Evolutionary conservation across 1,140 invertebrate genomes (phyloP).

Genomic region (Aphidius ervi): DNA sequence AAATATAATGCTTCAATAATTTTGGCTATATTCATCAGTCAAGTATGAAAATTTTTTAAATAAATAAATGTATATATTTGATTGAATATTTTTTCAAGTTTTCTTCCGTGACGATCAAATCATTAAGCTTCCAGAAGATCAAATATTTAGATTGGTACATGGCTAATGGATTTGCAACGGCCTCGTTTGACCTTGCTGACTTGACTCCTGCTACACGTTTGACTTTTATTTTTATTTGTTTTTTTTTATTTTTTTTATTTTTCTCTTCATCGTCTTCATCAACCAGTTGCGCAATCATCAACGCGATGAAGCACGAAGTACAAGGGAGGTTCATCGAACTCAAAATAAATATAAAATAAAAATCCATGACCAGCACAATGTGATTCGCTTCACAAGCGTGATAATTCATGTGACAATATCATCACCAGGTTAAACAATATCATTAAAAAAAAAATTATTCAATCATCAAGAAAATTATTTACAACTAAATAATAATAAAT

Average conservation of each 20-base stretch:
- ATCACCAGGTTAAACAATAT: not conserved
- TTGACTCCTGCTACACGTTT: not conserved
- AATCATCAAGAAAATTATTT: not conserved
- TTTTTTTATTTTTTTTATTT: not conserved
- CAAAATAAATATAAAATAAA: not conserved
- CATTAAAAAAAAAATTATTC: not conserved
- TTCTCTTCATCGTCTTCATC: not conserved
- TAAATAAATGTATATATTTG: too few species aligned
- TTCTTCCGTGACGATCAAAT: not conserved
- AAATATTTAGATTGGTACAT: conserved; percentile 36
- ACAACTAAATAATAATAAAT: not conserved
- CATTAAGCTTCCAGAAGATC: conserved; percentile 21
- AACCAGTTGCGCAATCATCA: conserved; percentile 8
- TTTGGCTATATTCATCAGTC: not conserved
- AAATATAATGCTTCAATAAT: not conserved
- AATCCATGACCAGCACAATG: conserved; percentile 16
- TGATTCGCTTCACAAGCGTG: not conserved
- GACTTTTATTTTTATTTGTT: not conserved
- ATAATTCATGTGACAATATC: not conserved
- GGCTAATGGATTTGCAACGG: conserved; percentile 36
- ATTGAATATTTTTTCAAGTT: not conserved
- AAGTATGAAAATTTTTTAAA: too few species aligned
- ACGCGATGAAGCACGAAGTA: conserved; percentile 4
- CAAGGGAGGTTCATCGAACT: conserved; percentile 6
- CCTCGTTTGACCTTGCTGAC: conserved; percentile 28